Conservation (phyloP, 2,797 vertebrate genomes). For the Phyllotis vaccarum region DNA sequence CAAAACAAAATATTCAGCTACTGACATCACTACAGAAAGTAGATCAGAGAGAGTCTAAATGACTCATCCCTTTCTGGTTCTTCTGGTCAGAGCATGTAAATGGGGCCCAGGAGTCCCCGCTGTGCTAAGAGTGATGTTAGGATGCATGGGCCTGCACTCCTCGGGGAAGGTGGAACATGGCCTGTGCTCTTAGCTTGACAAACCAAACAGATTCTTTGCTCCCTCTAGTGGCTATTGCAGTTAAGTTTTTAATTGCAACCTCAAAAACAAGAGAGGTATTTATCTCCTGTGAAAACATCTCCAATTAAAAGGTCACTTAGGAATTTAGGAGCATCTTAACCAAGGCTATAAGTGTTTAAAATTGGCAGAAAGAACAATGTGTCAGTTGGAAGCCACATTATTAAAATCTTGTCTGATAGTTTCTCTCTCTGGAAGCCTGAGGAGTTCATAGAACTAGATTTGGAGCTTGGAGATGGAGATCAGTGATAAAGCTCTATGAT, state of each 20-base stretch:
- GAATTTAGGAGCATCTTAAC: constrained; percentile 51
- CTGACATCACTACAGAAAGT: not conserved
- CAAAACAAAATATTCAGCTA: not conserved
- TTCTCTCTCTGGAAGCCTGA: not conserved
- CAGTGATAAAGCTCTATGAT: not conserved
- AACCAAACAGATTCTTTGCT: not conserved
- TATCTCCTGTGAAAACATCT: not conserved
- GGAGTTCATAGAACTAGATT: not conserved
- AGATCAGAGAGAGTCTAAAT: not conserved
- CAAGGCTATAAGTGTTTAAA: not conserved
- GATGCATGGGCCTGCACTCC: not conserved
- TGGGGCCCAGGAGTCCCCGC: not conserved
- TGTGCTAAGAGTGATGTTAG: not conserved
- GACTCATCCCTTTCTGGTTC: not conserved
- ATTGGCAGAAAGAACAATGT: constrained; percentile 20
- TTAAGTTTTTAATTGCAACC: not conserved
- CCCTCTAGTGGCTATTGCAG: constrained; percentile 68
- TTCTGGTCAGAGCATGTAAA: not conserved
- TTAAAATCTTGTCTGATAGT: not conserved
- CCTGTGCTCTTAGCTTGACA: not conserved
- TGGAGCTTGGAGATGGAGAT: not conserved
- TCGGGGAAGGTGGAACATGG: not conserved
- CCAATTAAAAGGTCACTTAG: constrained; percentile 24
- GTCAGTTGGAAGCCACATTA: not conserved
- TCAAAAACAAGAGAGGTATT: constrained; percentile 9